These are phyloP conservation scores for Sander vitreus DNA, from an alignment of 2,113 vertebrate species.

Conservation along the genomic window DNA sequence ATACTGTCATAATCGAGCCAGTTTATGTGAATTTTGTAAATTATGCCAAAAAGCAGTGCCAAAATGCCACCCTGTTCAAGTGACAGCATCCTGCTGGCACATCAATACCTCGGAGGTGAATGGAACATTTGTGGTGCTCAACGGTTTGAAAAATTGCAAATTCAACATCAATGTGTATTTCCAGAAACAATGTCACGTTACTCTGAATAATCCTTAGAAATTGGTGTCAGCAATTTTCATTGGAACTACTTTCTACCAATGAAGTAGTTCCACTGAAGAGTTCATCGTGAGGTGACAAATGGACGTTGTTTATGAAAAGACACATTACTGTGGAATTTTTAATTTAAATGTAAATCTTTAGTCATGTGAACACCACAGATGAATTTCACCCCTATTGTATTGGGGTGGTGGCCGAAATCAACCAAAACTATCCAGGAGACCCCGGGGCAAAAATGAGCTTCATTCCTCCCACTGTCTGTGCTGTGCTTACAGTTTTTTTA, in stretches of 20 bases:
- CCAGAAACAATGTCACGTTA: neutral
- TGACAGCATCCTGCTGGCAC: neutral
- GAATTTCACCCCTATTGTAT: neutral
- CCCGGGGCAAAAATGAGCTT: neutral
- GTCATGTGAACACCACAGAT: neutral
- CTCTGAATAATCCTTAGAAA: neutral
- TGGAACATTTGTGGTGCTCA: neutral
- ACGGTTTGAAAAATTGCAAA: neutral
- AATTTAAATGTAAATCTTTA: neutral
- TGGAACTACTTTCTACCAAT: neutral
- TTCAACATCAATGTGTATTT: neutral
- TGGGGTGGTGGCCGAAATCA: neutral
- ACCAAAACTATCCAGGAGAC: neutral
- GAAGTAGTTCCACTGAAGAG: neutral
- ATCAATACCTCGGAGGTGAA: too few species aligned
- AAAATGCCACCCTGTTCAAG: conserved; percentile 32
- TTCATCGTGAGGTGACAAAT: neutral
- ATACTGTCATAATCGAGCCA: neutral
- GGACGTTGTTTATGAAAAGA: neutral
- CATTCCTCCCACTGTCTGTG: neutral
- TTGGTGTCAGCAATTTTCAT: neutral
- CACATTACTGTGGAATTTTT: neutral
- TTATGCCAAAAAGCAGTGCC: neutral
- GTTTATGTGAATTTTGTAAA: conserved; percentile 29
- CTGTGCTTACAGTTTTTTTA: too few species aligned